phyloP scores from a whole-genome alignment of 2,888 invertebrate genomes.

The Leptopilina syphax region DNA sequence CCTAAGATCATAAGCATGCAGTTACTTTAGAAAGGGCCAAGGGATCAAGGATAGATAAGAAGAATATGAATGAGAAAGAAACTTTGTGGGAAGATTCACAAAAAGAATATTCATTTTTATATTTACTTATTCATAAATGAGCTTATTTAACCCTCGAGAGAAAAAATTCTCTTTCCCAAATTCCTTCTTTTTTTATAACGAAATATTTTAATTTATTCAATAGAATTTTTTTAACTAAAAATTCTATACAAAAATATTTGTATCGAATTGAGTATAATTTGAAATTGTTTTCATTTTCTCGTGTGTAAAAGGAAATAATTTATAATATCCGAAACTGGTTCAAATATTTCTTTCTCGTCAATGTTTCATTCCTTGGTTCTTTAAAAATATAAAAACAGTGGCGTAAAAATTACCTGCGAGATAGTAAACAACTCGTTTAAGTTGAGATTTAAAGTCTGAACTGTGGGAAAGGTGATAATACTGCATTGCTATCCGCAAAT shows the following conservation, averaged over 20 bases:
- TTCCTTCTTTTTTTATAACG: too few relatives aligned
- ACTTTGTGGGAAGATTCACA: conserved; percentile 14
- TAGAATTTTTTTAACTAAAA: too few relatives aligned
- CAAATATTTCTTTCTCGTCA: neutral
- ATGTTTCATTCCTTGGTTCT: neutral
- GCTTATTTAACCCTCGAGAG: neutral
- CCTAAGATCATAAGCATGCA: neutral
- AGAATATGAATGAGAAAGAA: neutral
- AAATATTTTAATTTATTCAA: too few relatives aligned
- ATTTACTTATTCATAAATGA: neutral
- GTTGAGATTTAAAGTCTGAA: neutral
- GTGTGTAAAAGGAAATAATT: too few relatives aligned
- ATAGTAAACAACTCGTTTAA: neutral
- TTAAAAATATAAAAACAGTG: neutral
- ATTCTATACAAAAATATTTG: too few relatives aligned
- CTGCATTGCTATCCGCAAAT: neutral
- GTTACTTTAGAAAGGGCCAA: conserved; percentile 10
- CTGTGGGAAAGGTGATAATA: conserved; percentile 23
- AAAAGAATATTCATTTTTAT: conserved; percentile 12
- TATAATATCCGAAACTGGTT: too few relatives aligned
- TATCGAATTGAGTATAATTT: too few relatives aligned
- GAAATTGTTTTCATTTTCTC: too few relatives aligned
- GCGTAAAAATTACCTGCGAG: neutral
- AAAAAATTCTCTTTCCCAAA: neutral
- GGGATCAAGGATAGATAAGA: neutral